Evolutionary conservation across 2,797 vertebrate species (phyloP).

Genomic region (Knipowitschia caucasica): DNA sequence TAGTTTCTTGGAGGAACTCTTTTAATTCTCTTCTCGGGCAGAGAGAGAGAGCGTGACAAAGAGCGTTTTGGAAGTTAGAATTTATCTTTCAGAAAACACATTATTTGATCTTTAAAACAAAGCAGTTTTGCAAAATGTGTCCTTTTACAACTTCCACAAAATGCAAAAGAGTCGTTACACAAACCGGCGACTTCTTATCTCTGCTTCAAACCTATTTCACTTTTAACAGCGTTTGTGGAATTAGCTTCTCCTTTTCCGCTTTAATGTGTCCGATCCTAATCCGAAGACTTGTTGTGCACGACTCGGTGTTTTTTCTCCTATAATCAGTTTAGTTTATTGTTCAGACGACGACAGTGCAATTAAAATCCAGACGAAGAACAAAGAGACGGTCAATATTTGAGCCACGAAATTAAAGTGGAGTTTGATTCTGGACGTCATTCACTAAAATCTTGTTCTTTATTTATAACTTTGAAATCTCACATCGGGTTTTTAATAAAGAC

Average conservation of each 20-base stretch:
- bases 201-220: conserved; percentile 14
- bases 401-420: background rate
- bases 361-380: conserved; percentile 21
- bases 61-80: too few relatives aligned
- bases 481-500: too few relatives aligned
- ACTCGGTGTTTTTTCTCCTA: background rate
- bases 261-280: conserved; percentile 31
- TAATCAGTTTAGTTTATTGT: conserved; percentile 45
- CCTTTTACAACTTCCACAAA: conserved; percentile 9
- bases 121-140: too few relatives aligned
- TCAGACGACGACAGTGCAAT: conserved; percentile 30
- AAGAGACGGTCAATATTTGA: conserved; percentile 11
- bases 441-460: background rate
- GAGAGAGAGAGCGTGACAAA: too few relatives aligned
- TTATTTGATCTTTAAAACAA: too few relatives aligned
- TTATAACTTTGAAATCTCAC: too few relatives aligned
- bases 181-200: background rate
- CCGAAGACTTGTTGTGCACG: conserved; percentile 18
- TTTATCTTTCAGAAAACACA: too few relatives aligned
- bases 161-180: conserved; percentile 8
- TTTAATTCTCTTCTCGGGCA: too few relatives aligned
- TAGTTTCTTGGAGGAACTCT: too few relatives aligned
- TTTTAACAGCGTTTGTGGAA: conserved; percentile 14
- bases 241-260: conserved; percentile 15
- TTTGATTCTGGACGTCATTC: background rate